Base-by-base conservation (phyloP, 2,888 invertebrate species). In the Campoplex nolae region DNA sequence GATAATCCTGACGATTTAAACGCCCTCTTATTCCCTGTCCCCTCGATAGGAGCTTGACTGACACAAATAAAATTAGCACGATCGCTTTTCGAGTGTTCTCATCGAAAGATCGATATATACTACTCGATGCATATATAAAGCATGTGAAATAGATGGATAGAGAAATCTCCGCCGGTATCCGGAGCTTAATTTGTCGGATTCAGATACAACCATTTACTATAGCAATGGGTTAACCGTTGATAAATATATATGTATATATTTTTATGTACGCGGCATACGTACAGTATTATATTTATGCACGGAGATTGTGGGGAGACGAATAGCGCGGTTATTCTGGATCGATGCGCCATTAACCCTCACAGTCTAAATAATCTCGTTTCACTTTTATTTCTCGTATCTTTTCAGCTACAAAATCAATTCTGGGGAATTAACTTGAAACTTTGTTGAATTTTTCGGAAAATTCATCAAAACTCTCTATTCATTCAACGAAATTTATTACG, bases 1-100 rank as follows among this genome's bases (percentile, higher is more conserved):
- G 82, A 85, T 88, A 88, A 89, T 89, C 88, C 88, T 71, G 75
- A 58, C 80, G 84, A 88, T 89, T 89, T 89, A 83, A 88, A 83
- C 80, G 83, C 54, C 81, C 70, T 62, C 71, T 65, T n/a, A 35
- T 32, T 62, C 48, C 28, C 32, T 23, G 45, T n/a, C 42, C 54
- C 35, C 18, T 78, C 68, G 51, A 48, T 7, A 45, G 32, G 74
- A 77, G 70, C 82, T 78, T 86, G 84, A 89, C 85, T 84, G 87
- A 88, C 86, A 85, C 85, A 85, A 88, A 88, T 88, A 88, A 84
- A 89, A 89, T 88, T 79, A 79, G 82, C 68, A 70, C 70, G 70
- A 84, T 62, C 65, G 71, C 13, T 35, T 58, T 42, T 77, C 56
- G 70, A 23, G 67, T 13, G 42, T 76, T 76, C 56, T 32, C 76